A percentile compares a stretch with the other conserved stretches of the same genome.
Conservation (phyloP, 2,113 vertebrate species). For the Marmota flaviventris region DNA sequence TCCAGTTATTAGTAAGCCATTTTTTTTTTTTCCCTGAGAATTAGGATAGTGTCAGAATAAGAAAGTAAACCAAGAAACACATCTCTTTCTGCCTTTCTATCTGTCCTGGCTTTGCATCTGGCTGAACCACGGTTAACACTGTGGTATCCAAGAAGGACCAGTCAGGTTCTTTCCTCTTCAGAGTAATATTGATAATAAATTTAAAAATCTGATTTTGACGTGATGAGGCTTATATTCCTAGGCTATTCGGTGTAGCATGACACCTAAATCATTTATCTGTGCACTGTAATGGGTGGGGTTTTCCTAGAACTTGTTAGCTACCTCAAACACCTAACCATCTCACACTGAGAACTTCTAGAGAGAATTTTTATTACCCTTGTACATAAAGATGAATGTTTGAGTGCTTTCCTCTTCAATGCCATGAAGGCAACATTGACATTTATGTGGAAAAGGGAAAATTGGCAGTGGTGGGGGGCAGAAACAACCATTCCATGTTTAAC, state of each 20-base stretch:
- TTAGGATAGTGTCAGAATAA: slow-evolving; percentile 5
- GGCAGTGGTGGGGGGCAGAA: neutral
- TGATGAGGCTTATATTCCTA: neutral
- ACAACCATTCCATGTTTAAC: neutral
- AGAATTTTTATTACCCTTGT: neutral
- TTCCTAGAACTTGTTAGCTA: neutral
- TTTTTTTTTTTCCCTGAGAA: neutral
- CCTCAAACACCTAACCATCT: neutral
- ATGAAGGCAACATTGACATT: neutral
- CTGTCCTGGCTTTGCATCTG: neutral
- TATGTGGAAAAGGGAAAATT: neutral
- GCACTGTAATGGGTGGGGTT: neutral
- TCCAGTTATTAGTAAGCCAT: slow-evolving; percentile 25
- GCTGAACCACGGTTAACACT: neutral
- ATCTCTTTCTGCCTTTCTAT: neutral
- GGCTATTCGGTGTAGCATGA: neutral
- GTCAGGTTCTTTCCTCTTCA: neutral
- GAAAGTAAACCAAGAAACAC: neutral
- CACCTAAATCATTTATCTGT: neutral
- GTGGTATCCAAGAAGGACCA: neutral
- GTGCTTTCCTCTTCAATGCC: slow-evolving; percentile 3
- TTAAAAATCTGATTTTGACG: neutral
- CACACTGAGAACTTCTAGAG: neutral
- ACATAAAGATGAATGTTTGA: neutral
- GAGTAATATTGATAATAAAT: neutral